A percentile compares a stretch with the other conserved stretches of the same genome.
phyloP scores from a whole-genome alignment of 2,113 vertebrate genomes.

The Dasypus novemcinctus region DNA sequence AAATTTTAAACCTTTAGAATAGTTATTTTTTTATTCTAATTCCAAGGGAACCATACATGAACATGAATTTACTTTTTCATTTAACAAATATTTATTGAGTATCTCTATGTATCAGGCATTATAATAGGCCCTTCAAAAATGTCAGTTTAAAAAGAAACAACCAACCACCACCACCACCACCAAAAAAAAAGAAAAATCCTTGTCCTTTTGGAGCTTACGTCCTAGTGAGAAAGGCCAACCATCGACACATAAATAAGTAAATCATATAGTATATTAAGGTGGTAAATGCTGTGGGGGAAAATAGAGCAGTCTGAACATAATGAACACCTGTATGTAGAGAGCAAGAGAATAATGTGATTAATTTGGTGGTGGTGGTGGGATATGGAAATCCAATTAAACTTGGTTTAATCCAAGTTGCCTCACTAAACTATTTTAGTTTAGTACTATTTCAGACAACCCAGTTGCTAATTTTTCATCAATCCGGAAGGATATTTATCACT shows the following conservation, averaged over 20 bases:
- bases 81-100: background rate
- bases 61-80: background rate
- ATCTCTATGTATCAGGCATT: background rate
- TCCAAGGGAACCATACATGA: background rate
- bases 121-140: background rate
- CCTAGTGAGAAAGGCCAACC: background rate
- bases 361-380: background rate
- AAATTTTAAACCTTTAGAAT: slow-evolving; percentile 1
- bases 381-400: slow-evolving; percentile 6
- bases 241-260: background rate
- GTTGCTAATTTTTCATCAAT: slow-evolving; percentile 79
- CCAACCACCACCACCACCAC: background rate
- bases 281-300: background rate
- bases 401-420: slow-evolving; percentile 27
- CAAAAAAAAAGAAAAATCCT: background rate
- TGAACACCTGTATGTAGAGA: background rate
- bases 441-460: slow-evolving; percentile 64
- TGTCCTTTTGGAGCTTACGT: background rate
- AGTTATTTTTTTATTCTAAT: background rate
- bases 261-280: background rate
- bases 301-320: background rate
- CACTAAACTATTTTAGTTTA: slow-evolving; percentile 63
- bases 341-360: slow-evolving; percentile 48
- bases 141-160: background rate
- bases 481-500: slow-evolving; percentile 82